Evolutionary conservation across 2,113 vertebrate species (phyloP).

Genomic region (Chlorocebus sabaeus): DNA sequence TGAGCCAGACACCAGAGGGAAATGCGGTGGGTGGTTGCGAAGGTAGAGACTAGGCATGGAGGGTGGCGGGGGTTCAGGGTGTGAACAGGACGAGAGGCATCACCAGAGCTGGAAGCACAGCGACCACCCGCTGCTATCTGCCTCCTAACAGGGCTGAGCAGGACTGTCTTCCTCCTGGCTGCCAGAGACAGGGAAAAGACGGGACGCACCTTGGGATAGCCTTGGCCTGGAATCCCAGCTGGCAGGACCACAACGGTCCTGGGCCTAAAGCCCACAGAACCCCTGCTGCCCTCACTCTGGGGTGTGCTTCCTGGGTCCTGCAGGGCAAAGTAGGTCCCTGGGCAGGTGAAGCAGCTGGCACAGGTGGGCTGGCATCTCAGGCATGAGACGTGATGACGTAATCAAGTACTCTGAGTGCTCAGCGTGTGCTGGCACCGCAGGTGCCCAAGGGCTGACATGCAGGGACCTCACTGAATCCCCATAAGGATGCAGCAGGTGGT

Average conservation of each 20-base stretch:
- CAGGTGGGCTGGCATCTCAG: background rate
- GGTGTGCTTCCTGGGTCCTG: background rate
- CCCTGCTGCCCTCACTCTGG: background rate
- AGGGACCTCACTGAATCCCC: background rate
- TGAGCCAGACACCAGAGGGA: background rate
- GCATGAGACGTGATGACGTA: background rate
- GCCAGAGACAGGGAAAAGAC: background rate
- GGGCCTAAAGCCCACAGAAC: background rate
- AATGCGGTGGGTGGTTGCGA: background rate
- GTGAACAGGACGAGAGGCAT: background rate
- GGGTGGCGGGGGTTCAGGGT: fast-evolving
- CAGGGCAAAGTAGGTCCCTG: background rate
- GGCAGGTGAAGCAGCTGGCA: background rate
- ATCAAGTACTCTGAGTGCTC: fast-evolving
- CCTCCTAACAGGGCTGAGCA: background rate
- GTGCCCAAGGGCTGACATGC: background rate
- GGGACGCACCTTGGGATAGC: background rate
- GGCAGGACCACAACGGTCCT: background rate
- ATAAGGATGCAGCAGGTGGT: background rate
- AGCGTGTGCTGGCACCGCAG: fast-evolving
- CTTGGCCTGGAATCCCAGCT: background rate
- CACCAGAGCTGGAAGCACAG: background rate
- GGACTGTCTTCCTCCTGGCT: background rate
- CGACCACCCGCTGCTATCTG: background rate
- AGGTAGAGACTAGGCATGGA: too few species aligned